Evolutionary conservation across 2,888 invertebrate genomes (phyloP), one percentile per base, ranked within the genome.

Genomic region (Andricus curvator): DNA sequence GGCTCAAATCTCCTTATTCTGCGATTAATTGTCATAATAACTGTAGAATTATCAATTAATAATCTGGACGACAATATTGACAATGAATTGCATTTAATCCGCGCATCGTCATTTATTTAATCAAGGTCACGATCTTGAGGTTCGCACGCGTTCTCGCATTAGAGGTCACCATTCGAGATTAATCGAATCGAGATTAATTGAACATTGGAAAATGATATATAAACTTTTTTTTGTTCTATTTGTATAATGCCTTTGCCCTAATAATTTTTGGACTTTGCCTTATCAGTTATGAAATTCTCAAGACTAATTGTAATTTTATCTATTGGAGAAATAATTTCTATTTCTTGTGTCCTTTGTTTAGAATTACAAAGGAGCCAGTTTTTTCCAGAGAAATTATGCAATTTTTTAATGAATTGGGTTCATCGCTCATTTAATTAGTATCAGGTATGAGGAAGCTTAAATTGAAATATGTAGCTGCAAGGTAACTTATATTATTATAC

Each of bases 111-210:
- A 51, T 37, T 29, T 74, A 17, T 20, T 56, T 74, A 74, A 74
- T 74, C 29, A 74, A 74, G 56, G 74, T 74, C 74, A 74, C 56
- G 56, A 74, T 74, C 74, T 74, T 56, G 56, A 37, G n/a, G 29
- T 56, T 74, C 56, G 56, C 74, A 56, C 74, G 33, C 56, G 56
- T 74, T 60, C 68, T 37, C 33, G 6, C 51, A 74, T n/a, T 74
- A 25, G 37, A 74, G 74, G 74, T 74, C 74, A 56, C n/a, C 33
- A 56, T 74, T 33, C n/a, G 41, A 67, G 41, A 67, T 67, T 41
- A 67, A 22, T 22, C 11, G 20, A 41, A n/a, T 22, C 37, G 13
- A 56, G 68, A 74, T 33, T 33, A 74, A 74, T 56, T 29, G 4
- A 29, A 29, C 25, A 64, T 29, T 64, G 29, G 29, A 64, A 29